Percentiles rank a stretch among this genome's conserved stretches.
phyloP scores from a whole-genome alignment of 1,140 invertebrate genomes.

The Gonioctena quinquepunctata region DNA sequence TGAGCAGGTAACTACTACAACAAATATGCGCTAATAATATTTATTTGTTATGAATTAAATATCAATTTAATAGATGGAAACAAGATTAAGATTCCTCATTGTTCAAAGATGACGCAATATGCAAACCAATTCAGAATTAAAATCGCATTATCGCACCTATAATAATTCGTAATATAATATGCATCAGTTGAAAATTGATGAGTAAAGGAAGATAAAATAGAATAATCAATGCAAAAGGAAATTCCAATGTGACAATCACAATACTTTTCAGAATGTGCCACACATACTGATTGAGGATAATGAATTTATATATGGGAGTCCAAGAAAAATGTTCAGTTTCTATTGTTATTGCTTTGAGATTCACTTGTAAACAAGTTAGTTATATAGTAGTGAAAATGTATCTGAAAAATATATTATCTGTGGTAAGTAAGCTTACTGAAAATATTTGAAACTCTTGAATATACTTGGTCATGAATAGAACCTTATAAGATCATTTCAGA shows the following conservation, averaged over 20 bases:
- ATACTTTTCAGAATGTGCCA: background rate
- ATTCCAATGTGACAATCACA: background rate
- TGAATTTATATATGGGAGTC: background rate
- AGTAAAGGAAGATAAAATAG: background rate
- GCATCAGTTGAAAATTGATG: background rate
- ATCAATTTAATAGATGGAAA: background rate
- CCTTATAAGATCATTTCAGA: no score
- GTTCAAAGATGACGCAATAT: background rate
- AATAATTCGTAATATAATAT: background rate
- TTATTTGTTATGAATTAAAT: background rate
- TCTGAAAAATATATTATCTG: background rate
- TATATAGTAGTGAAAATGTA: background rate
- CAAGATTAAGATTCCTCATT: background rate
- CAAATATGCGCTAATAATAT: no score
- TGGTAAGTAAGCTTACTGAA: conserved; percentile 5
- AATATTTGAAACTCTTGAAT: no score
- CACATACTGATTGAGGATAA: background rate
- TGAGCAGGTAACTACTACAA: no score
- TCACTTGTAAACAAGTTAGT: background rate
- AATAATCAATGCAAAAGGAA: background rate
- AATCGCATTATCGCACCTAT: background rate
- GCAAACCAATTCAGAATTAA: conserved; percentile 1
- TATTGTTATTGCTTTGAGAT: background rate
- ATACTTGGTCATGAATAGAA: no score
- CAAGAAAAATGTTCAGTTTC: background rate